Conservation (phyloP, 2,888 invertebrate genomes). For the Silvanus unidentatus region DNA sequence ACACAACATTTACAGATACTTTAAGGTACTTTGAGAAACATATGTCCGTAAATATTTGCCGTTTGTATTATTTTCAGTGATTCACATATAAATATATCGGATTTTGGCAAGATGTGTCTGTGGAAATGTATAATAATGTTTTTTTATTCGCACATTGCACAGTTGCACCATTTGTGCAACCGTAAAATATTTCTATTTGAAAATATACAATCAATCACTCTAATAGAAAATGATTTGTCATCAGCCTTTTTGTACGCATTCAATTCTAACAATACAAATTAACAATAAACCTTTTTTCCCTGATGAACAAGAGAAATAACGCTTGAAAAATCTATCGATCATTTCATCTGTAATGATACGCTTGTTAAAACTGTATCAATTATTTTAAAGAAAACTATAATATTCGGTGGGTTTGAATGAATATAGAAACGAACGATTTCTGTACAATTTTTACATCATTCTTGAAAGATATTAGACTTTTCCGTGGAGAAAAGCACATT, state of each 20-base stretch:
- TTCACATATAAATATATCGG: no score
- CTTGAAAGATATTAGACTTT: no score
- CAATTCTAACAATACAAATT: conserved; percentile 3
- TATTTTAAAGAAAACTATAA: conserved; percentile 16
- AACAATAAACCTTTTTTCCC: no score
- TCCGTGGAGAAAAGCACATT: no score
- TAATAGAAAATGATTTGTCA: conserved; percentile 38
- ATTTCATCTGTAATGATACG: conserved; percentile 31
- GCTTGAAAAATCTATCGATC: neutral
- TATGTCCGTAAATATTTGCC: neutral
- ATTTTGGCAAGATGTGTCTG: no score
- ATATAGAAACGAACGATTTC: neutral
- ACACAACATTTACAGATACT: conserved; percentile 38
- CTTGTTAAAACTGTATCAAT: conserved; percentile 40
- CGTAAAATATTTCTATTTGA: conserved; percentile 8
- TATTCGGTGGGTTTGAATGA: no score
- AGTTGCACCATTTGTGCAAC: neutral
- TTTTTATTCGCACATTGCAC: no score
- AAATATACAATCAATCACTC: conserved; percentile 32
- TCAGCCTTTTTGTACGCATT: conserved; percentile 28
- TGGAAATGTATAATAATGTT: no score
- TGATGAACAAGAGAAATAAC: conserved; percentile 27
- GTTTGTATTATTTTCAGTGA: no score
- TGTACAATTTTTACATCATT: no score
- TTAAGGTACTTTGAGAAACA: conserved; percentile 2